Percentiles rank a stretch among this genome's conserved stretches.
phyloP scores from a whole-genome alignment of 1,140 invertebrate genomes.

The Ganaspis sp. region DNA sequence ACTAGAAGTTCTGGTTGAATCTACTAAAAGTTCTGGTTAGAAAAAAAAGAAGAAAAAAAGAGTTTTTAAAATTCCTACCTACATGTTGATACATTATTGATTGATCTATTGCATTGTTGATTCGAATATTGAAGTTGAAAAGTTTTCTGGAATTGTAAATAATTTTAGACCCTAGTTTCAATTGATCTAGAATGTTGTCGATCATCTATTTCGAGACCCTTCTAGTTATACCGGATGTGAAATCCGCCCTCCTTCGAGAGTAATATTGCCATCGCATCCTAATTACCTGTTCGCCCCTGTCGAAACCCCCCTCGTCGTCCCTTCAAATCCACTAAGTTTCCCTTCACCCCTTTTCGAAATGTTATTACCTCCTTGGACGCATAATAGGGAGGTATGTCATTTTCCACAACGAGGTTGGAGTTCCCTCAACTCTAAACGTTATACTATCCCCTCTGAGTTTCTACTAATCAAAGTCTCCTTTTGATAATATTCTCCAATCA shows the following conservation, averaged over 20 bases:
- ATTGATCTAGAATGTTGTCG: not conserved
- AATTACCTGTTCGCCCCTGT: slow-evolving; percentile 19
- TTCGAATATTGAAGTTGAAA: too few species aligned
- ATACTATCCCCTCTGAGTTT: not conserved
- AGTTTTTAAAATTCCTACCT: too few species aligned
- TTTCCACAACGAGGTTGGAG: not conserved
- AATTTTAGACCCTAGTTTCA: not conserved
- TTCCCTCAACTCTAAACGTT: not conserved
- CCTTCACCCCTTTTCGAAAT: not conserved
- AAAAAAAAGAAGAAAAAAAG: too few species aligned
- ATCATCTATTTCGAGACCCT: not conserved
- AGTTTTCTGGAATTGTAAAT: too few species aligned
- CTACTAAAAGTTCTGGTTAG: too few species aligned
- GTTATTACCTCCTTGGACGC: slow-evolving; percentile 14
- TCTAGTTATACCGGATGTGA: not conserved
- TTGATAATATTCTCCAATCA: not conserved
- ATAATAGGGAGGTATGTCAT: slow-evolving; percentile 20
- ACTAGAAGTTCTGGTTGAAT: too few species aligned
- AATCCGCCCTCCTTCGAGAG: not conserved
- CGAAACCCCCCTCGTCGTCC: not conserved
- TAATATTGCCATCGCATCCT: slow-evolving; percentile 24
- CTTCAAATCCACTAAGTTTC: not conserved
- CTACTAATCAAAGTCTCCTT: slow-evolving; percentile 2
- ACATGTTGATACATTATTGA: too few species aligned
- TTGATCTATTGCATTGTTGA: too few species aligned